Evolutionary conservation across 2,888 invertebrate species (phyloP).

Genomic region (Tholera decimalis): DNA sequence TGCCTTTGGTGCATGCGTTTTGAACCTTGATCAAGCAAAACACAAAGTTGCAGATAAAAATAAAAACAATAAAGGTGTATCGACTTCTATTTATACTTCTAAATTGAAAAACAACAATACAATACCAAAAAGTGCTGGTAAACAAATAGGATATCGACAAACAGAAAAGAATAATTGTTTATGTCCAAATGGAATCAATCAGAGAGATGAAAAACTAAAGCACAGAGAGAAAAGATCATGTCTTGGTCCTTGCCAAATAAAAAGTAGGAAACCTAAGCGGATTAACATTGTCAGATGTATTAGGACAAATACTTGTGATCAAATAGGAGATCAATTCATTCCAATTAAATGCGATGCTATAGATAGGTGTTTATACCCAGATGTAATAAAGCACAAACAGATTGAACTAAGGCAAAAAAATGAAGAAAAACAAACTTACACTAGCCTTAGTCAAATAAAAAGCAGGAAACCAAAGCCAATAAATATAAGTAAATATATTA

Average conservation of each 20-base stretch:
- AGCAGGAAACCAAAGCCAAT: neutral
- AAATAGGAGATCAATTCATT: conserved; percentile 58
- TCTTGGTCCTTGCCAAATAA: conserved; percentile 64
- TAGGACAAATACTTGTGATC: conserved; percentile 38
- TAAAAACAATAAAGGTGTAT: neutral
- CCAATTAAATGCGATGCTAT: neutral
- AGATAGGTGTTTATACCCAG: conserved; percentile 57
- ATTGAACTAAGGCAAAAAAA: neutral
- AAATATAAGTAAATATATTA: neutral
- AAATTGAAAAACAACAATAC: neutral
- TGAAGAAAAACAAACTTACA: conserved; percentile 50
- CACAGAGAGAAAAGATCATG: conserved; percentile 47
- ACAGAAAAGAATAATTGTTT: conserved; percentile 29
- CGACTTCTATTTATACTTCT: conserved; percentile 62
- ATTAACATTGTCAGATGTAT: neutral
- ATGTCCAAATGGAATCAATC: conserved; percentile 68
- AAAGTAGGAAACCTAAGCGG: neutral
- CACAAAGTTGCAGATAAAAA: conserved; percentile 52
- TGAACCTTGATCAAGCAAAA: conserved; percentile 69
- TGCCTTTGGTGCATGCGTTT: conserved; percentile 57
- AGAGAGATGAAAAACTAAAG: conserved; percentile 28
- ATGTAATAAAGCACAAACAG: conserved; percentile 67
- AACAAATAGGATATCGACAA: neutral
- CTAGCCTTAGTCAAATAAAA: conserved; percentile 63
- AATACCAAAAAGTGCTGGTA: neutral